Evolutionary conservation across 2,888 invertebrate species (phyloP), one percentile per base, ranked within the genome.

Genomic region (Allacma fusca): DNA sequence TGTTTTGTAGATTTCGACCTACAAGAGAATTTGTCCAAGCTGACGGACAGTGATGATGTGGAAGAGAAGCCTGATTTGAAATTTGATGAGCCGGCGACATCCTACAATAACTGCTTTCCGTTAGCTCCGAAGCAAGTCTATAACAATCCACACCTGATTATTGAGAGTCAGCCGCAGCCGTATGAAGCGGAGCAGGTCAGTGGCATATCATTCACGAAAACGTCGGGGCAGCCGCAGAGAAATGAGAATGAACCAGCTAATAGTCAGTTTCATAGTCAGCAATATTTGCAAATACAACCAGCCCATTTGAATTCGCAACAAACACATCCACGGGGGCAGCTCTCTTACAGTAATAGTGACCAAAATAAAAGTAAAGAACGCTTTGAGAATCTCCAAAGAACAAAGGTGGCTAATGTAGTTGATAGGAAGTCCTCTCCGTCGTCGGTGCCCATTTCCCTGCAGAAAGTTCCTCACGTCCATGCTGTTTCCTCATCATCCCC

Each of bases 141-240:
- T 50, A 71, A 71, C 26, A 71, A 71, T 57, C 71, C 71, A 28
- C 71, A 71, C 26, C 26, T 71, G n/a, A 71, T 71, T 19, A 57
- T 71, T 57, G 50, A 71, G 28, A 71, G 71, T 71, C 71, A 26
- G 57, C 28, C 71, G 44, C 26, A 44, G 13, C 50, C 50, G 19
- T 50, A 50, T 50, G 50, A 50, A 50, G n/a, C 50, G 50, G 50
- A 50, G 16, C 50, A 50, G 16, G n/a, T 50, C 16, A n/a, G 50
- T 50, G 50, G 34, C 34, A 34, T 50, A 50, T n/a, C 50, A 50
- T 16, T 50, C 4, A 50, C 50, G 7, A 50, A 50, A 16, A 12
- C 16, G 2, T 34, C 29, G 5, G n/a, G 40, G 1, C 24, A 68
- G 34, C 43, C n/a, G 23, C 68, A 40, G 43, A 1, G 68, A 26